Conservation (phyloP, 2,113 vertebrate species). For the Callorhinus ursinus region DNA sequence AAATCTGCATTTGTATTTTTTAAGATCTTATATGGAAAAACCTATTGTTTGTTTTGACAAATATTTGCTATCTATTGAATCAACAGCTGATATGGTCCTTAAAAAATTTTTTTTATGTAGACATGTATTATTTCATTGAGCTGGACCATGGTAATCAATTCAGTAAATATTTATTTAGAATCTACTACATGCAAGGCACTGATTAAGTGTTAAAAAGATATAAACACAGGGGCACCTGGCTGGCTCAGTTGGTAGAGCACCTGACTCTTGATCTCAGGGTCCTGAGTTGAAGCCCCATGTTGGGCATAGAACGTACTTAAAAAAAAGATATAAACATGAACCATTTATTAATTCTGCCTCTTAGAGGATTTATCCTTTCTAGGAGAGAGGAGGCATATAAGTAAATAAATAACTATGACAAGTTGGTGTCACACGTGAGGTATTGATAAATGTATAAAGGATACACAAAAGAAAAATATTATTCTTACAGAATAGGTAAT, state of each 20-base stretch:
- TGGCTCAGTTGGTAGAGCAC: background rate
- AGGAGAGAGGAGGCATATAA: background rate
- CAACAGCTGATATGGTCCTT: background rate
- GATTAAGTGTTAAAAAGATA: background rate
- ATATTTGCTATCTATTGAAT: background rate
- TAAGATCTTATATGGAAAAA: slow-evolving; percentile 25
- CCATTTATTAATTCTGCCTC: background rate
- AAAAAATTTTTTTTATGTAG: background rate
- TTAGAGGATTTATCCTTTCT: background rate
- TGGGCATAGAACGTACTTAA: background rate
- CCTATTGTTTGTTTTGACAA: slow-evolving; percentile 20
- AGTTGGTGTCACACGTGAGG: background rate
- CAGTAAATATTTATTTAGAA: slow-evolving; percentile 20
- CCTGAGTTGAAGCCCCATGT: background rate
- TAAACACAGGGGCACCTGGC: background rate
- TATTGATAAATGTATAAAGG: background rate
- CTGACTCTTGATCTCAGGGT: background rate
- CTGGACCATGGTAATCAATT: background rate
- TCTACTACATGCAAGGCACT: background rate
- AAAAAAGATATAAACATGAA: background rate
- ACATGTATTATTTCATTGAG: background rate
- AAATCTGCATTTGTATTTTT: background rate
- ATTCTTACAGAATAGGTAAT: background rate
- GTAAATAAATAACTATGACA: background rate
- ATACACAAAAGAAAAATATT: background rate